Evolutionary conservation across 2,113 vertebrate genomes (phyloP).

Genomic region (human): GRCh38 chr19:18371001-18371500

Average conservation of each 20-base stretch:
- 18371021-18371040: too few species aligned
- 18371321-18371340: background rate
- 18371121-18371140: too few species aligned
- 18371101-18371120: too few species aligned
- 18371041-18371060: too few species aligned
- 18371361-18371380: background rate
- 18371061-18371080: too few species aligned
- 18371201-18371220: background rate
- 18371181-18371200: background rate
- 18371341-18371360: rapidly evolving
- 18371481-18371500: background rate
- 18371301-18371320: background rate
- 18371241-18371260: background rate
- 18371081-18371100: too few species aligned
- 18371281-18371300: background rate
- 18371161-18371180: background rate
- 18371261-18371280: background rate
- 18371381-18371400: background rate
- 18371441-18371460: background rate
- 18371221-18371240: background rate
- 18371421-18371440: background rate
- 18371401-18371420: background rate
- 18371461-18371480: background rate
- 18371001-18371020: too few species aligned
- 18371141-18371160: background rate